phyloP scores from a whole-genome alignment of 2,888 invertebrate species.

The Matsumyia berberina region DNA sequence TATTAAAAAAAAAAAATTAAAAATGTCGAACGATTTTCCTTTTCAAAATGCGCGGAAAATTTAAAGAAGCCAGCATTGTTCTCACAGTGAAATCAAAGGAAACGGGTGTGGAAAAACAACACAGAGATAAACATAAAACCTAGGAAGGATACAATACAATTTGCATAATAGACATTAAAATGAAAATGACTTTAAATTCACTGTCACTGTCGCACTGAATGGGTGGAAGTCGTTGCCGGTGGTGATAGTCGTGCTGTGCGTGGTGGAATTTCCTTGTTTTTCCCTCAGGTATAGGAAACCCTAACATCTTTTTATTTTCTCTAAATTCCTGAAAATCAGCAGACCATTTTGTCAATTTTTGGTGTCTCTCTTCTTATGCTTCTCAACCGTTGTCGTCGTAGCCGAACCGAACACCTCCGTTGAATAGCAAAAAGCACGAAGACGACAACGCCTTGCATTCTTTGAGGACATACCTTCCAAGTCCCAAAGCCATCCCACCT shows the following conservation, averaged over 20 bases:
- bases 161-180: conserved; percentile 71
- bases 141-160: conserved; percentile 63
- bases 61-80: conserved; percentile 27
- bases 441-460: conserved; percentile 14
- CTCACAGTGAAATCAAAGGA: conserved; percentile 49
- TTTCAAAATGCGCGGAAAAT: conserved; percentile 32
- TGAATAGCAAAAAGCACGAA: conserved; percentile 25
- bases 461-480: conserved; percentile 9
- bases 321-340: conserved; percentile 49
- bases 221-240: conserved; percentile 1
- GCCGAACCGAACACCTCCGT: conserved; percentile 28
- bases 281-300: conserved; percentile 30
- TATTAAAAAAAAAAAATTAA: conserved; percentile 53
- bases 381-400: not conserved
- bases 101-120: conserved; percentile 22
- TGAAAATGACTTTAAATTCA: conserved; percentile 61
- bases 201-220: conserved; percentile 37
- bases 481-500: conserved; percentile 15
- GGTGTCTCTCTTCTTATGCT: not conserved
- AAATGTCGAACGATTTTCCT: conserved; percentile 40
- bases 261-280: conserved; percentile 46
- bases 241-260: conserved; percentile 30
- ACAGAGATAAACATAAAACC: conserved; percentile 19
- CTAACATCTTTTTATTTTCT: conserved; percentile 21
- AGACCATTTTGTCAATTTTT: conserved; percentile 60